Percentiles rank a stretch among this genome's conserved stretches.
Conservation (phyloP, 2,113 vertebrate genomes). For the Otolemur garnettii region DNA sequence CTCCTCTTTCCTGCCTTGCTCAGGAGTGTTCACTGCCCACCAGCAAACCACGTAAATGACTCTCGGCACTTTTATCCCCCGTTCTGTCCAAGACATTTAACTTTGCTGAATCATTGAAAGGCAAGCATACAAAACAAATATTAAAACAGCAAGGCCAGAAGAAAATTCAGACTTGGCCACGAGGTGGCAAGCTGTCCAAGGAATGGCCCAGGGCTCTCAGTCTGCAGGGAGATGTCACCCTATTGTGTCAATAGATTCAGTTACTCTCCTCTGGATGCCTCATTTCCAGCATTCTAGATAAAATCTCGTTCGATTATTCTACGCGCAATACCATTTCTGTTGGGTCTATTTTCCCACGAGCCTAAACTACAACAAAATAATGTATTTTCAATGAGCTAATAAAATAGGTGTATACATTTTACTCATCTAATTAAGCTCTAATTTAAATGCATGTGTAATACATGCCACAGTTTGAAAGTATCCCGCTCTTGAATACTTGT, state of each 20-base stretch:
- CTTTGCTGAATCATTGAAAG: background rate
- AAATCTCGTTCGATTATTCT: background rate
- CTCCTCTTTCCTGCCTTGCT: background rate
- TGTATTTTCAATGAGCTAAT: conserved; percentile 19
- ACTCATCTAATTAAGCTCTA: background rate
- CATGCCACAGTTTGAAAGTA: background rate
- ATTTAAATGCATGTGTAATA: background rate
- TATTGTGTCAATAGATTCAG: background rate
- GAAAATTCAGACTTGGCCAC: background rate
- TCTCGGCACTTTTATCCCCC: background rate
- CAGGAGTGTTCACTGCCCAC: background rate
- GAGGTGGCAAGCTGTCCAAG: background rate
- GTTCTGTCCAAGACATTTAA: background rate
- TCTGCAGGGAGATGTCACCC: background rate
- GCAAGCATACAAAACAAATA: background rate
- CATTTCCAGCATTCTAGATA: background rate
- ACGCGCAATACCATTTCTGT: background rate
- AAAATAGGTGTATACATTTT: background rate
- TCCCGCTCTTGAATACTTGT: background rate
- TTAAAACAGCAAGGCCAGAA: background rate
- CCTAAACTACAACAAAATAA: conserved; percentile 2
- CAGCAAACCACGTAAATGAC: background rate
- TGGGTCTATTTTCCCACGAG: background rate
- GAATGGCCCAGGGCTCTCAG: background rate
- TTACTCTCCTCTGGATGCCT: background rate